These are phyloP conservation scores for Rhagium mordax DNA, from an alignment of 2,888 invertebrate genomes.

Conservation along the genomic window DNA sequence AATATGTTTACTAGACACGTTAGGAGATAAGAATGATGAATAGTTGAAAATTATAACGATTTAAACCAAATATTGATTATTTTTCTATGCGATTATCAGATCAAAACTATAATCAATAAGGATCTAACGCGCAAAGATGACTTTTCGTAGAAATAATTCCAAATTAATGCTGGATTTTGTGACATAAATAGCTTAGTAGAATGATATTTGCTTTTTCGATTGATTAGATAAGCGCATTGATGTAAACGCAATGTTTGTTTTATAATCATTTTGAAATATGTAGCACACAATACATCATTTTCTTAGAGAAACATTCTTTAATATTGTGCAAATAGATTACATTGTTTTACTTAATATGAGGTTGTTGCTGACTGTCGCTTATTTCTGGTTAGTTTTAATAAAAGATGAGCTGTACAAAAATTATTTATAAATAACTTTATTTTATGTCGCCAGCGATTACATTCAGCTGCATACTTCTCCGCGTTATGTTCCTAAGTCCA, in stretches of 20 bases:
- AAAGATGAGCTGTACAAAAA: too few species aligned
- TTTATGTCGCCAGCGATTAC: too few species aligned
- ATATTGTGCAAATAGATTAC: too few species aligned
- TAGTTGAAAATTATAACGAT: too few species aligned
- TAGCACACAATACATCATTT: neutral
- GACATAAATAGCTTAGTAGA: neutral
- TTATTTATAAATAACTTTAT: too few species aligned
- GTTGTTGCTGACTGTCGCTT: too few species aligned
- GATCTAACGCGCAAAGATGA: neutral
- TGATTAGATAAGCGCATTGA: neutral
- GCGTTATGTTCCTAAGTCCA: constrained; percentile 29
- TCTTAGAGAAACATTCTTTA: too few species aligned
- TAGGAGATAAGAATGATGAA: neutral
- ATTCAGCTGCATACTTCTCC: constrained; percentile 12
- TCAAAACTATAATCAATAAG: neutral
- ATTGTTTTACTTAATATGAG: too few species aligned
- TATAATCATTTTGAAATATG: neutral
- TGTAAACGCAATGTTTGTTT: neutral
- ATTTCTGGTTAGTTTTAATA: too few species aligned
- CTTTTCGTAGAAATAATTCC: neutral
- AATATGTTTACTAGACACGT: too few species aligned
- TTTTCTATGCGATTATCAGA: neutral
- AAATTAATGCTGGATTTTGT: neutral
- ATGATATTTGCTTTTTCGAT: neutral
- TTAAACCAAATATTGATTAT: neutral